Conservation (phyloP, 2,797 vertebrate species). For the Gymnothorax reevesii region DNA sequence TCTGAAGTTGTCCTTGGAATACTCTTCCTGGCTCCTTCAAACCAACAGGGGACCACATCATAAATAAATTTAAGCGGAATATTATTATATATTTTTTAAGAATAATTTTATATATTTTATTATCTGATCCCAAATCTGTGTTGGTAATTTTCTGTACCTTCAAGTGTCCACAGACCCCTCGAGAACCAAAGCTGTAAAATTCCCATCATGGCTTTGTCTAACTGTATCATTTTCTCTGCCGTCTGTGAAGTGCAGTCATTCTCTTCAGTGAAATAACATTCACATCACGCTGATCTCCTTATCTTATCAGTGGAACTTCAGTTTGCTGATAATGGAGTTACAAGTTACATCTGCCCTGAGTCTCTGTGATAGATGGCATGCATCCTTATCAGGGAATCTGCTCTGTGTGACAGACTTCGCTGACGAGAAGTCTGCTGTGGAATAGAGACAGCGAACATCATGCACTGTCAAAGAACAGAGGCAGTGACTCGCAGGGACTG, state of each 20-base stretch:
- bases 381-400: conserved; percentile 47
- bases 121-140: not conserved
- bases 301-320: conserved; percentile 36
- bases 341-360: conserved; percentile 46
- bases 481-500: not conserved
- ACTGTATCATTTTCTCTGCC: not conserved
- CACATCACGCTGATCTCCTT: conserved; percentile 31
- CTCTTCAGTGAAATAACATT: not conserved
- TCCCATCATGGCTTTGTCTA: not conserved
- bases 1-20: no score
- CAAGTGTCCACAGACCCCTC: not conserved
- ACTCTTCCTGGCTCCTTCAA: no score
- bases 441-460: not conserved
- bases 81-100: not conserved
- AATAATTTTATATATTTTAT: not conserved
- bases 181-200: not conserved
- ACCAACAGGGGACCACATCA: not conserved
- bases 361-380: conserved; percentile 42
- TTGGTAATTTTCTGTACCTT: not conserved
- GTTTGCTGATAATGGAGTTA: conserved; percentile 11
- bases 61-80: not conserved
- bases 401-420: conserved; percentile 13
- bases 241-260: not conserved
- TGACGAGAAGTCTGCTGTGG: not conserved
- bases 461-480: not conserved